phyloP scores from a whole-genome alignment of 2,888 invertebrate species.

The Thera britannica region DNA sequence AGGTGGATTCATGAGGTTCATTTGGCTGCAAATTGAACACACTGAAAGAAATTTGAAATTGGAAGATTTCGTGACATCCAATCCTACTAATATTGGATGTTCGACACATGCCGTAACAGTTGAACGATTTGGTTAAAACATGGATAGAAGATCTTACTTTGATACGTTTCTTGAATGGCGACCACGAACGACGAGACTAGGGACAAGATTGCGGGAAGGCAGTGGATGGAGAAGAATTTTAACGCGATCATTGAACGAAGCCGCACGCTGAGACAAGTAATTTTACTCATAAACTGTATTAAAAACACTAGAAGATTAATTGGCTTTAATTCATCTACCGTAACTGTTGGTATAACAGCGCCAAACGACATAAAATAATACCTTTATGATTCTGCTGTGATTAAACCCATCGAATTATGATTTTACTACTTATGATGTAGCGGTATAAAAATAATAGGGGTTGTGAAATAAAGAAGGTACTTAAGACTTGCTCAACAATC shows the following conservation, averaged over 20 bases:
- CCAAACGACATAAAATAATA: conserved; percentile 17
- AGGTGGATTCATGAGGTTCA: conserved; percentile 34
- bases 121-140: background rate
- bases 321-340: background rate
- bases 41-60: conserved; percentile 26
- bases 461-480: conserved; percentile 44
- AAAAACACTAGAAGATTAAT: conserved; percentile 2
- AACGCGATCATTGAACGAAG: too few relatives aligned
- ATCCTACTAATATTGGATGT: background rate
- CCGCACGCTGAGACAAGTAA: too few relatives aligned
- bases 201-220: too few relatives aligned
- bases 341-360: conserved; percentile 18
- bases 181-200: too few relatives aligned
- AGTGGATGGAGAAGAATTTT: too few relatives aligned
- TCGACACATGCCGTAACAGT: background rate
- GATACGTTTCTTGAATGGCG: too few relatives aligned
- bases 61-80: conserved; percentile 6
- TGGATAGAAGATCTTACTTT: background rate
- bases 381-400: conserved; percentile 33
- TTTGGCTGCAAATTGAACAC: conserved; percentile 37
- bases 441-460: conserved; percentile 42
- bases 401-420: conserved; percentile 38
- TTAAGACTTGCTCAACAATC: conserved; percentile 51
- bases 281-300: background rate
- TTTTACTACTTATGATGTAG: conserved; percentile 40